Evolutionary conservation across 2,113 vertebrate species (phyloP), one percentile per base, ranked within the genome.

Genomic region (Myotis lucifugus): DNA sequence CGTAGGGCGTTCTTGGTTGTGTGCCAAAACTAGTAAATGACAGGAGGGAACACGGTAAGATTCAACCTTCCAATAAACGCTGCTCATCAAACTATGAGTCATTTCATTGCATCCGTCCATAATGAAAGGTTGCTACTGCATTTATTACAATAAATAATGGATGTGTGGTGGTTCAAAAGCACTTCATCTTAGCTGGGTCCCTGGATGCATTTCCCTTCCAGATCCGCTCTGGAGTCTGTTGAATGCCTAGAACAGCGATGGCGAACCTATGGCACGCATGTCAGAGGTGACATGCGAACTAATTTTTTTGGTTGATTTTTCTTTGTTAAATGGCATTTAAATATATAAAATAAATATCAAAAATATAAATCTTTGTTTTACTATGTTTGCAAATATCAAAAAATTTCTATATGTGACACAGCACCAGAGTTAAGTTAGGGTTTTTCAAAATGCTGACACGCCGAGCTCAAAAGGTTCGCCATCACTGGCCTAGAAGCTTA

Each of bases 1-100:
- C 0, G 99, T 99, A 56, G 99, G 99, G 77, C 99, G 98, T 93
- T 99, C 99, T 97, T 99, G 99, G 98, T 94, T 99, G 95, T 99
- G 99, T 85, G 98, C 98, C 0, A 99, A 98, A 78, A 99, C 99
- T 99, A 96, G 93, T 25, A 86, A 48, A 84, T 0, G 78, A 95
- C 85, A 97, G 70, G 83, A 97, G 34, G 85, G 79, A 95, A 96
- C 15, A 50, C 1, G 59, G 81, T 79, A 66, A 48, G 86, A 73
- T 34, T 70, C 73, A 81, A 81, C 88, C 82, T 78, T 86, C 92
- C 29, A 54, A 42, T 59, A 56, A 69, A 81, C 11, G 42, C n/a
- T 12, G 4, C 59, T 82, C 74, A 85, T 17, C 50, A 66, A 96
- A 32, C 72, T 18, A 70, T 10, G 74, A 91, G 77, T 89, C 92